Conservation (phyloP, 2,797 vertebrate species). For the Pseudotriccus pelzelni region DNA sequence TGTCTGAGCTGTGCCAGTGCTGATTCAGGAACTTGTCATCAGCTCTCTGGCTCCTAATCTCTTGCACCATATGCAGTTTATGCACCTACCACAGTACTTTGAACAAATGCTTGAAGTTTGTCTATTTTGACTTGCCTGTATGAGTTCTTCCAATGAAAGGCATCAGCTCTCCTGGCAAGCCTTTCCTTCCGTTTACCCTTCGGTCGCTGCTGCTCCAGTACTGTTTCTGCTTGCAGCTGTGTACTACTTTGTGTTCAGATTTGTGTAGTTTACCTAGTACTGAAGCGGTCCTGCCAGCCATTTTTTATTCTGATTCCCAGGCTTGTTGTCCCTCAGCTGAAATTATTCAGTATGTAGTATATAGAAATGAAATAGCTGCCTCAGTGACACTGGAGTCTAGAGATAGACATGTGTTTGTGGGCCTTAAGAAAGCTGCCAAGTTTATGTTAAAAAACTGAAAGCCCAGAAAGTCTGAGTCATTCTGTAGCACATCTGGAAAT, state of each 20-base stretch:
- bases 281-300: background rate
- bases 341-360: background rate
- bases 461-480: slow-evolving; percentile 35
- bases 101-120: background rate
- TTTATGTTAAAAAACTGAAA: slow-evolving; percentile 32
- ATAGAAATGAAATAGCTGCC: background rate
- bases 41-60: background rate
- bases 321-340: background rate
- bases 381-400: background rate
- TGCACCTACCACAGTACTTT: background rate
- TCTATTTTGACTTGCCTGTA: background rate
- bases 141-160: background rate
- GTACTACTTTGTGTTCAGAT: background rate
- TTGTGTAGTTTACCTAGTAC: background rate
- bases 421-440: background rate
- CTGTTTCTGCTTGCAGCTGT: background rate
- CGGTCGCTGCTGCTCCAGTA: background rate
- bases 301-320: background rate
- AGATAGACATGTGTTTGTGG: background rate
- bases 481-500: slow-evolving; percentile 55
- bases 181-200: background rate
- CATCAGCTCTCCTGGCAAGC: background rate
- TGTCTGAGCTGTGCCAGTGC: background rate
- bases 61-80: background rate
- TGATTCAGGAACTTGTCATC: slow-evolving; percentile 7